These are phyloP conservation scores for Myzus persicae DNA, from an alignment of 1,140 invertebrate genomes.

Conservation along the genomic window DNA sequence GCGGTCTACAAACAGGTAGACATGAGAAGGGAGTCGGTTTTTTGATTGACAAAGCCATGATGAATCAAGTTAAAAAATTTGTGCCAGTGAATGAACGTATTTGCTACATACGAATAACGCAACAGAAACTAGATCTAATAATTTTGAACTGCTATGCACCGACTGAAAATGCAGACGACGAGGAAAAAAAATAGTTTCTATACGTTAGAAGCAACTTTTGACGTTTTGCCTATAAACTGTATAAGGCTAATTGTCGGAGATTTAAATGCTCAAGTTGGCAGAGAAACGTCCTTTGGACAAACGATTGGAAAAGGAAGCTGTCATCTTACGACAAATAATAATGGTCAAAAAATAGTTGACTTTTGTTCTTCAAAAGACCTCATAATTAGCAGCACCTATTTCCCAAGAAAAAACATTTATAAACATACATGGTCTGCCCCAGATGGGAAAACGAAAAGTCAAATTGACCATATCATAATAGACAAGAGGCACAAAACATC, in stretches of 20 bases:
- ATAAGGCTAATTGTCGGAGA: background rate
- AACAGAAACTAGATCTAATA: conserved; percentile 32
- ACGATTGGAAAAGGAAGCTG: background rate
- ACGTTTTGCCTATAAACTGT: background rate
- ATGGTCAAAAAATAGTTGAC: conserved; percentile 1
- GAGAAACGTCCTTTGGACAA: background rate
- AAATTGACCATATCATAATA: conserved; percentile 2
- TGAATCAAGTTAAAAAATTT: conserved; percentile 49
- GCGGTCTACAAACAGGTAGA: conserved; percentile 31
- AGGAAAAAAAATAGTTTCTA: conserved; percentile 9
- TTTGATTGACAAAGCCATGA: conserved; percentile 34
- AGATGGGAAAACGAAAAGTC: background rate
- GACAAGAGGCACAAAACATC: background rate
- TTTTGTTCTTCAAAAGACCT: conserved; percentile 20
- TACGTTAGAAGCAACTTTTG: background rate
- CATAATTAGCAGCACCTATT: background rate
- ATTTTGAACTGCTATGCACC: conserved; percentile 51
- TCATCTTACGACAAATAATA: background rate
- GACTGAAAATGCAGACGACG: conserved; percentile 10
- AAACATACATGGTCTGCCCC: background rate
- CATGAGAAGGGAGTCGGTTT: conserved; percentile 57
- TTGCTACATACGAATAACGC: conserved; percentile 47
- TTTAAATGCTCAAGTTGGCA: conserved; percentile 1
- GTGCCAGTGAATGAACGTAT: conserved; percentile 57
- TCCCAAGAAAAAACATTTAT: background rate